Evolutionary conservation across 1,140 invertebrate genomes (phyloP).

Genomic region (Atta colombica): DNA sequence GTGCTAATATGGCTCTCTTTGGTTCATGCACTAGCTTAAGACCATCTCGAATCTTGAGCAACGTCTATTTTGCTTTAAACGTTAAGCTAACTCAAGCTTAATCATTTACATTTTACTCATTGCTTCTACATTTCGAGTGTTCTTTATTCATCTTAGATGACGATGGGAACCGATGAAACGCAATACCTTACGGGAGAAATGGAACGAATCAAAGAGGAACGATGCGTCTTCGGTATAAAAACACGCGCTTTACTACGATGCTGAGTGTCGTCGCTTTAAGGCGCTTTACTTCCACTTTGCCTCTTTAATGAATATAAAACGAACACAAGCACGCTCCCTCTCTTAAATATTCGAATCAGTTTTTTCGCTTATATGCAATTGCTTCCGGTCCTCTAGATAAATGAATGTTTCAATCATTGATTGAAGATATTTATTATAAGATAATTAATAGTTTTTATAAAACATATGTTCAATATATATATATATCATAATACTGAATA

Average conservation of each 20-base stretch:
- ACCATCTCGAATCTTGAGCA: too few relatives aligned
- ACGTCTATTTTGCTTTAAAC: too few relatives aligned
- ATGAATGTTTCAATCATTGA: slow-evolving; percentile 57
- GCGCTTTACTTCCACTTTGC: slow-evolving; percentile 23
- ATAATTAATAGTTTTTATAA: not conserved
- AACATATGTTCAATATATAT: not conserved
- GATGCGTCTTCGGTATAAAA: slow-evolving; percentile 46
- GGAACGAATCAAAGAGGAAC: slow-evolving; percentile 47
- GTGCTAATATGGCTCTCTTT: too few relatives aligned
- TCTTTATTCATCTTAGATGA: slow-evolving; percentile 41
- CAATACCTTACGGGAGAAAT: slow-evolving; percentile 26
- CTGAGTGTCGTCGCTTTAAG: slow-evolving; percentile 24
- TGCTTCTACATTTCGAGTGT: slow-evolving; percentile 19
- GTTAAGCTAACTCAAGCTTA: slow-evolving; percentile 28
- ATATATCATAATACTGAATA: not conserved
- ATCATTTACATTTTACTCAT: slow-evolving; percentile 59
- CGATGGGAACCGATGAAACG: slow-evolving; percentile 27
- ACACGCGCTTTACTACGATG: not conserved
- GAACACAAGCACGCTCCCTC: not conserved
- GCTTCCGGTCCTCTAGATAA: slow-evolving; percentile 16
- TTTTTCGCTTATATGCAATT: slow-evolving; percentile 24
- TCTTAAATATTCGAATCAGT: slow-evolving; percentile 23
- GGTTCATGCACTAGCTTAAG: too few relatives aligned
- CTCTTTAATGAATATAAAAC: slow-evolving; percentile 45
- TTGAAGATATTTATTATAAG: not conserved